These are phyloP conservation scores for Chaunax sp. DNA, from an alignment of 2,797 vertebrate genomes.

Conservation along the genomic window DNA sequence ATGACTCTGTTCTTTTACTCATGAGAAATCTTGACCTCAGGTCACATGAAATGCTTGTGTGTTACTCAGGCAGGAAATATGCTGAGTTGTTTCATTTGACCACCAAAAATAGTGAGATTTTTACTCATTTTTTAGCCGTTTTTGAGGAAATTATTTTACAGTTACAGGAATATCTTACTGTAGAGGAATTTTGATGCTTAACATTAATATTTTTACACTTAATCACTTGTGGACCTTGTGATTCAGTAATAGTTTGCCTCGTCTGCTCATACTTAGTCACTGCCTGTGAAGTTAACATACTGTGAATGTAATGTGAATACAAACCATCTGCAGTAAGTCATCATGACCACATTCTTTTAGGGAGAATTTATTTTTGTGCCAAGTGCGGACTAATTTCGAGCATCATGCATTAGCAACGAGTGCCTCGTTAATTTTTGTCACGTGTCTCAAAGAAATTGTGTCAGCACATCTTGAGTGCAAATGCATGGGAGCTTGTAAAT, in stretches of 20 bases:
- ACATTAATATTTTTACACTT: not conserved
- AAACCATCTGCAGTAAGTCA: constrained; percentile 27
- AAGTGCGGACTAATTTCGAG: constrained; percentile 45
- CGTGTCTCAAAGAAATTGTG: constrained; percentile 54
- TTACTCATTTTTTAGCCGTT: not conserved
- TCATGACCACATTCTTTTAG: not conserved
- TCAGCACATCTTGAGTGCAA: constrained; percentile 81
- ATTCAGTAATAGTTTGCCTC: constrained; percentile 1
- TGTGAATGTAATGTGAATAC: not conserved
- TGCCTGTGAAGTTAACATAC: constrained; percentile 15
- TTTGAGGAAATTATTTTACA: not conserved
- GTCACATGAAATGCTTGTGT: constrained; percentile 28
- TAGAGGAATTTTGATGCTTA: not conserved
- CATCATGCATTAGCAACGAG: constrained; percentile 29
- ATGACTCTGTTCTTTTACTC: constrained; percentile 48
- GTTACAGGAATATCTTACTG: not conserved
- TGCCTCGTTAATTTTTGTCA: constrained; percentile 65
- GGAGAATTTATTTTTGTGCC: constrained; percentile 28
- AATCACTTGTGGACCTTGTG: constrained; percentile 3
- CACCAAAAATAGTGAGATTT: not conserved
- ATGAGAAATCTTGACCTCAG: constrained; percentile 55
- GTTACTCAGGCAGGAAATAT: constrained; percentile 48
- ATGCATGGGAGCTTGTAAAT: constrained; percentile 71
- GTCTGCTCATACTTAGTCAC: constrained; percentile 3
- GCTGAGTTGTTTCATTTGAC: constrained; percentile 26